Evolutionary conservation across 2,797 vertebrate genomes (phyloP).

Genomic region (Tapirus indicus): DNA sequence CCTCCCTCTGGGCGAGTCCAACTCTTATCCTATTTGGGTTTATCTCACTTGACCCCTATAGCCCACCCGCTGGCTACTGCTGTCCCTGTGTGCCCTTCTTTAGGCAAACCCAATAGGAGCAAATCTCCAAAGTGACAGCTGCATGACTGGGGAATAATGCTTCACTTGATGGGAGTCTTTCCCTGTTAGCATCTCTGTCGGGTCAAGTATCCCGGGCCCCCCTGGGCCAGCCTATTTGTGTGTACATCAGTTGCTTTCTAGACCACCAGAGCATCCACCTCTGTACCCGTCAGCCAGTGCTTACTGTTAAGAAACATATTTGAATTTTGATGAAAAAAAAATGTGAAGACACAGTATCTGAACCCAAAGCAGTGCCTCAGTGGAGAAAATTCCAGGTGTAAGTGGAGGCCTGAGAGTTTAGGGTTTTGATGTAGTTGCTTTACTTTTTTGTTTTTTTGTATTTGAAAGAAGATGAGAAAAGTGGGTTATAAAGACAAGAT

Average conservation of each 20-base stretch:
- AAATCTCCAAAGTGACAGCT: neutral
- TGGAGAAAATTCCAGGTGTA: neutral
- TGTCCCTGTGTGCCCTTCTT: neutral
- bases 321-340: neutral
- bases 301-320: neutral
- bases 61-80: neutral
- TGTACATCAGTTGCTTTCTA: neutral
- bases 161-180: neutral
- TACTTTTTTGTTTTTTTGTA: neutral
- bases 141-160: neutral
- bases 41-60: neutral
- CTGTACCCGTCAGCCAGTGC: neutral
- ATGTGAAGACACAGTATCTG: neutral
- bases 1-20: neutral
- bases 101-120: neutral
- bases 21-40: neutral
- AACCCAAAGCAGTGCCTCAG: neutral
- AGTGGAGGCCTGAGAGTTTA: neutral
- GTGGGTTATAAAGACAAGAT: neutral
- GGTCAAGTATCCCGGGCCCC: rapidly evolving
- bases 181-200: neutral
- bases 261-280: too few species aligned
- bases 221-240: neutral
- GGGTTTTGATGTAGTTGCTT: neutral
- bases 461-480: neutral